Evolutionary conservation across 1,140 invertebrate genomes (phyloP).

Genomic region (Gonioctena quinquepunctata): DNA sequence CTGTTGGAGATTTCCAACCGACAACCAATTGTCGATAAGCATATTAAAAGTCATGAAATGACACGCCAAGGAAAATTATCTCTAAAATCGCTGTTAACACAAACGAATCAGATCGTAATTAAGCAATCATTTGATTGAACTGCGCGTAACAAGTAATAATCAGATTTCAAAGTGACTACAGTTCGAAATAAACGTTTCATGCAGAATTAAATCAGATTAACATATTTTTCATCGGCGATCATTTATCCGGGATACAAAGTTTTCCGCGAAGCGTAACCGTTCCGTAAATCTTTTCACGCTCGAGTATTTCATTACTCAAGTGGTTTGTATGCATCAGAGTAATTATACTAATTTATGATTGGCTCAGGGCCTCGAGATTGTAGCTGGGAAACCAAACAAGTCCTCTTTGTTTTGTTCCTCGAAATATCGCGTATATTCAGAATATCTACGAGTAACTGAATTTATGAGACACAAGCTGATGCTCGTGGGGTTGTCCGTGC

Average conservation of each 20-base stretch:
- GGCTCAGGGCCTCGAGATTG: constrained; percentile 30
- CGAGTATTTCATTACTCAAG: constrained; percentile 30
- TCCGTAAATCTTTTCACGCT: constrained; percentile 34
- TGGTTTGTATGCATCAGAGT: constrained; percentile 34
- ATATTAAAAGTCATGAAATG: too few species aligned
- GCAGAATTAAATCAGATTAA: constrained; percentile 10
- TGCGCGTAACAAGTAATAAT: not conserved
- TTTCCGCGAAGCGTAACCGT: constrained; percentile 11
- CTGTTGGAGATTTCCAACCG: too few species aligned
- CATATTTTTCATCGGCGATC: constrained; percentile 8
- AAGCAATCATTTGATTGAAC: not conserved
- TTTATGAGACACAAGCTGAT: too few species aligned
- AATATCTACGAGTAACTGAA: too few species aligned
- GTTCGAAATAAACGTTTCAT: constrained; percentile 16
- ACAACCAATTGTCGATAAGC: too few species aligned
- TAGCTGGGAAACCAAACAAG: constrained; percentile 18
- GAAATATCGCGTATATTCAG: not conserved
- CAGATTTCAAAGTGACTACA: not conserved
- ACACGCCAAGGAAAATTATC: not conserved
- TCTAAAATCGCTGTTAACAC: not conserved
- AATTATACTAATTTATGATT: constrained; percentile 39
- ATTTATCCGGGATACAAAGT: constrained; percentile 13
- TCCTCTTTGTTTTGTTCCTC: not conserved
- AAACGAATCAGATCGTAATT: not conserved
- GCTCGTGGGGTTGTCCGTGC: too few species aligned